Evolutionary conservation across 2,888 invertebrate species (phyloP).

Genomic region (Pardosa pseudoannulata): DNA sequence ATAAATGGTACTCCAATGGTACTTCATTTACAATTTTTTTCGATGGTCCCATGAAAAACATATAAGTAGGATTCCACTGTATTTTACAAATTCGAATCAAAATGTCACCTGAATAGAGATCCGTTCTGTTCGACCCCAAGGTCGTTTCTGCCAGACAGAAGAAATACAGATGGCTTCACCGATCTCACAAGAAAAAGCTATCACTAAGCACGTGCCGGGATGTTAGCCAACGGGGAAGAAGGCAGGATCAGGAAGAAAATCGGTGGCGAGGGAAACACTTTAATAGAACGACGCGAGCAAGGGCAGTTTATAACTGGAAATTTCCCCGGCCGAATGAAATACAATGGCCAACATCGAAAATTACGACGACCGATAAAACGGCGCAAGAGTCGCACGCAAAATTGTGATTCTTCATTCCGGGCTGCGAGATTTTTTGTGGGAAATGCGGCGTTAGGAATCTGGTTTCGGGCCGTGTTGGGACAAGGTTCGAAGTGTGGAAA

Average conservation of each 20-base stretch:
- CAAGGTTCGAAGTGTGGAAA: slow-evolving; percentile 10
- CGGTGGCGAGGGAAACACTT: neutral
- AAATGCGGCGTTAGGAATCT: slow-evolving; percentile 17
- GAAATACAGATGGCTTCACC: too few species aligned
- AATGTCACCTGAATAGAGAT: too few species aligned
- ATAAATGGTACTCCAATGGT: too few species aligned
- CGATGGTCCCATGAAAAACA: too few species aligned
- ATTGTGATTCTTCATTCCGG: slow-evolving; percentile 25
- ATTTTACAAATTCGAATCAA: too few species aligned
- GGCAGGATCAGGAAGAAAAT: neutral
- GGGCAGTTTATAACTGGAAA: neutral
- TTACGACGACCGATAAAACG: slow-evolving; percentile 29
- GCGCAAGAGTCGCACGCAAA: neutral
- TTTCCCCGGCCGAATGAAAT: slow-evolving; percentile 27
- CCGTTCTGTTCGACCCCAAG: too few species aligned
- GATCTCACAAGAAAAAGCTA: too few species aligned
- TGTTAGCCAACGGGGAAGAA: neutral
- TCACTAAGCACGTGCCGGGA: neutral
- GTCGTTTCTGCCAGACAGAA: too few species aligned
- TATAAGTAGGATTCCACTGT: too few species aligned
- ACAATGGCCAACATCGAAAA: slow-evolving; percentile 16
- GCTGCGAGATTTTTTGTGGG: slow-evolving; percentile 24
- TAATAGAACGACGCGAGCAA: neutral
- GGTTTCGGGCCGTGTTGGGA: slow-evolving; percentile 10
- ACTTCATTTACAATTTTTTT: too few species aligned